Evolutionary conservation across 2,113 vertebrate genomes (phyloP), one percentile per base, ranked within the genome.

Genomic region (Xyliphius kryptos): DNA sequence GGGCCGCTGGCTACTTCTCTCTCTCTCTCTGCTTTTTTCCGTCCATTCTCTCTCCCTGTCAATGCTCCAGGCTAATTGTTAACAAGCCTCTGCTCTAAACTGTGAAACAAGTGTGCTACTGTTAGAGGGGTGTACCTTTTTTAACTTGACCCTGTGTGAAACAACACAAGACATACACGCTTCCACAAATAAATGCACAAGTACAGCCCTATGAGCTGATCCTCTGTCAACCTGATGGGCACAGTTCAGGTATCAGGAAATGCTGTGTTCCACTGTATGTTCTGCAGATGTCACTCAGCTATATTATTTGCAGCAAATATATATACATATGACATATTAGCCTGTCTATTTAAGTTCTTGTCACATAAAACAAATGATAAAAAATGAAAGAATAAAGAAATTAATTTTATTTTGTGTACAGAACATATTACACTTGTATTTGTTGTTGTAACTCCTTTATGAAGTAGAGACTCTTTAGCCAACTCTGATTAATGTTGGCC

Each of bases 41-140:
- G 46, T 59, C 49, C 26, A 49, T 50, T 13, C 75, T 69, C 58
- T 76, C 76, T 55, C 61, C 80, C 68, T 60, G 70, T 75, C 79
- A 53, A 46, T 57, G 65, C 71, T 63, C 56, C 63, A 55, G 71
- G 74, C 83, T 95, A 91, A 94, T 92, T 84, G 86, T 88, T 82
- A 85, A 87, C 91, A 92, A 76, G 80, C 69, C 73, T 76, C 70
- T 75, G 64, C 54, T 38, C 55, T 78, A 67, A 75, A 75, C 82
- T 83, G 71, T 66, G 63, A 82, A 78, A 83, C 80, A 72, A 79
- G 70, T 40, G 50, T 11, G 36, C 82, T 81, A 43, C 82, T 73
- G 70, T 82, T 69, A 68, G 82, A 76, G 47, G 51, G 53, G 70
- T 70, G 65, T 71, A 66, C 63, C 19, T 51, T 47, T 32, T 9